phyloP scores from a whole-genome alignment of 2,888 invertebrate genomes.

The Epiperipatus broadwayi region DNA sequence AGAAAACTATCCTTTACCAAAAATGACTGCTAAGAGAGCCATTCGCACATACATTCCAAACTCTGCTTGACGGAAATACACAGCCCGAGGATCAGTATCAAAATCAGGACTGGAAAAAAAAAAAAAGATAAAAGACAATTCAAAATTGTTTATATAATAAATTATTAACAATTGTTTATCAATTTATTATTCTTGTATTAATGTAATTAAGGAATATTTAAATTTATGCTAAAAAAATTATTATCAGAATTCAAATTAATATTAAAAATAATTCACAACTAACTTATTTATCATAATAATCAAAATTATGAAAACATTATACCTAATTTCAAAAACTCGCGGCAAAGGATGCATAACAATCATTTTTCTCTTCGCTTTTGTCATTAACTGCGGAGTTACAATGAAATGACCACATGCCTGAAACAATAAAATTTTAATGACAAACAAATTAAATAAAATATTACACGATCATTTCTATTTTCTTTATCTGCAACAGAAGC shows the following conservation, averaged over 20 bases:
- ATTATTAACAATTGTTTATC: too few species aligned
- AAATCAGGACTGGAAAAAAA: constrained; percentile 51
- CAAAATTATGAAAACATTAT: too few species aligned
- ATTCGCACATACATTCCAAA: constrained; percentile 95
- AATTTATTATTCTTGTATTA: too few species aligned
- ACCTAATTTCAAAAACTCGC: constrained; percentile 66
- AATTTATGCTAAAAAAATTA: too few species aligned
- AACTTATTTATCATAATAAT: too few species aligned
- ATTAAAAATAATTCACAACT: too few species aligned
- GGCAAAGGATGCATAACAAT: constrained; percentile 95
- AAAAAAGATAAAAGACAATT: too few species aligned
- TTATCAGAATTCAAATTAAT: too few species aligned
- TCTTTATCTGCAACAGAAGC: too few species aligned
- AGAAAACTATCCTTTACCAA: too few species aligned
- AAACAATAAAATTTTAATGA: constrained; percentile 20
- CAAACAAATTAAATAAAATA: not conserved
- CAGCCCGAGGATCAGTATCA: constrained; percentile 87
- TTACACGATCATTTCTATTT: too few species aligned
- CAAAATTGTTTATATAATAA: not conserved
- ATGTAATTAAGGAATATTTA: too few species aligned
- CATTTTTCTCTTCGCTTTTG: constrained; percentile 75
- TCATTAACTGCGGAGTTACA: constrained; percentile 88
- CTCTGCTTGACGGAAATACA: constrained; percentile 94
- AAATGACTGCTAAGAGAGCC: constrained; percentile 80
- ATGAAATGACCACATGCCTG: constrained; percentile 69